These are phyloP conservation scores for Etheostoma perlongum DNA, from an alignment of 2,797 vertebrate species.

Conservation along the genomic window DNA sequence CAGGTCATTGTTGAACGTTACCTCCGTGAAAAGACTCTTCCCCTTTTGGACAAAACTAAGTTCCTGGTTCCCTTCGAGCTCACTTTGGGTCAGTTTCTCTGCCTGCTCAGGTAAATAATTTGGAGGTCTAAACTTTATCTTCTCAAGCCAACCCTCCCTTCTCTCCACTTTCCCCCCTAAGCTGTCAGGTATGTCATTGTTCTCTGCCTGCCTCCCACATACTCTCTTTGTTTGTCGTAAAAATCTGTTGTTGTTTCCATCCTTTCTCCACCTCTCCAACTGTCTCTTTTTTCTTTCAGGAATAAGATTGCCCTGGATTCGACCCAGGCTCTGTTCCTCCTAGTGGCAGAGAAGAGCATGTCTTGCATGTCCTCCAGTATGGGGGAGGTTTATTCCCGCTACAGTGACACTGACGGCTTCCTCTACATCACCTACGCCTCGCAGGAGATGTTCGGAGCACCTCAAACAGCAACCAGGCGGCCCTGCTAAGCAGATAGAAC, in stretches of 20 bases:
- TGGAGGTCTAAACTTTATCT: neutral
- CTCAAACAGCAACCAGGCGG: slow-evolving; percentile 18
- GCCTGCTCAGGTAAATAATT: slow-evolving; percentile 84
- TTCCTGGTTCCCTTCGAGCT: slow-evolving; percentile 89
- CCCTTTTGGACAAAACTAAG: slow-evolving; percentile 88
- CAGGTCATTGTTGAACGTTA: slow-evolving; percentile 90
- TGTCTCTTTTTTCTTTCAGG: slow-evolving; percentile 61
- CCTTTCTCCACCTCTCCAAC: neutral
- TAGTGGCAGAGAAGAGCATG: slow-evolving; percentile 86
- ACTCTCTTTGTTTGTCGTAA: slow-evolving; percentile 1
- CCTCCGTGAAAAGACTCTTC: slow-evolving; percentile 84
- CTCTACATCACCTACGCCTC: slow-evolving; percentile 90
- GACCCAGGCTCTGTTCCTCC: slow-evolving; percentile 85
- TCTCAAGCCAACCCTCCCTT: neutral
- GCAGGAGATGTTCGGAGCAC: slow-evolving; percentile 88
- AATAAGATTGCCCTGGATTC: slow-evolving; percentile 85
- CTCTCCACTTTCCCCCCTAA: neutral
- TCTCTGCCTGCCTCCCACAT: neutral
- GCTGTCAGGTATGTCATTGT: slow-evolving; percentile 23
- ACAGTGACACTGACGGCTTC: slow-evolving; percentile 87
- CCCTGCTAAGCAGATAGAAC: slow-evolving; percentile 51
- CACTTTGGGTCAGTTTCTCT: slow-evolving; percentile 88
- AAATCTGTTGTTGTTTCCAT: slow-evolving; percentile 8
- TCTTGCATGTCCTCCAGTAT: slow-evolving; percentile 88
- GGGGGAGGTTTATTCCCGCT: slow-evolving; percentile 85